Conservation (phyloP, 1,140 invertebrate species). For the Drosophila varians region DNA sequence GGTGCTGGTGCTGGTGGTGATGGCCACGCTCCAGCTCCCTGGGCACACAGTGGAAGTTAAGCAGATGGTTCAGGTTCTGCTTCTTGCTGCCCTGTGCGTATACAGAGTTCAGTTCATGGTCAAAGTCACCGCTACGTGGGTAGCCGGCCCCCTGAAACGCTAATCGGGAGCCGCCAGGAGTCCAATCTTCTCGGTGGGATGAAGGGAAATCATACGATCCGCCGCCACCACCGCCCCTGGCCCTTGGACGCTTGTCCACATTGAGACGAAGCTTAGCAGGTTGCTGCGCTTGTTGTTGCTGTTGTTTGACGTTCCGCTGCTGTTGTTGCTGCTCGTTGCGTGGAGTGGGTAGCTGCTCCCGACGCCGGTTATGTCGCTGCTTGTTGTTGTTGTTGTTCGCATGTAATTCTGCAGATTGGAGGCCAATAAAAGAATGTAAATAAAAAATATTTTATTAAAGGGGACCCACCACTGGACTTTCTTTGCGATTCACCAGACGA, state of each 20-base stretch:
- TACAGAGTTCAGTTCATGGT: constrained; percentile 92
- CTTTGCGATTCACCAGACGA: constrained; percentile 71
- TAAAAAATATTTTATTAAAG: no score
- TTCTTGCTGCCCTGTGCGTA: constrained; percentile 93
- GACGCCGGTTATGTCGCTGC: constrained; percentile 65
- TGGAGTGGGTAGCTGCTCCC: constrained; percentile 65
- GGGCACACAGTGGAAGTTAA: constrained; percentile 93
- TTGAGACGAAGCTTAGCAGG: constrained; percentile 66
- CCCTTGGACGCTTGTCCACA: constrained; percentile 79
- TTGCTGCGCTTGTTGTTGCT: constrained; percentile 56
- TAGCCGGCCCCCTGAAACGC: constrained; percentile 45
- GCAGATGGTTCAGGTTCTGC: constrained; percentile 95
- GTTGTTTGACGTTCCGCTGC: constrained; percentile 23
- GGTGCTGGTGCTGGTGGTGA: constrained; percentile 28
- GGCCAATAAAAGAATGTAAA: no score
- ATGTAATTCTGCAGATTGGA: constrained; percentile 65
- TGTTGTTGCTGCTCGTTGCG: constrained; percentile 66
- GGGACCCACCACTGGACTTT: constrained; percentile 67
- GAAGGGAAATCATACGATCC: constrained; percentile 36
- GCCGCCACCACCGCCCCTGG: constrained; percentile 37
- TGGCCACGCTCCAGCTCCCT: constrained; percentile 83
- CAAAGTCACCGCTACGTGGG: constrained; percentile 71
- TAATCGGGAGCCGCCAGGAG: constrained; percentile 71
- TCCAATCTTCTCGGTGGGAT: constrained; percentile 42
- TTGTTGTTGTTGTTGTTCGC: constrained; percentile 68